phyloP scores from a whole-genome alignment of 2,113 vertebrate species.

The Oreocharis arfaki region DNA sequence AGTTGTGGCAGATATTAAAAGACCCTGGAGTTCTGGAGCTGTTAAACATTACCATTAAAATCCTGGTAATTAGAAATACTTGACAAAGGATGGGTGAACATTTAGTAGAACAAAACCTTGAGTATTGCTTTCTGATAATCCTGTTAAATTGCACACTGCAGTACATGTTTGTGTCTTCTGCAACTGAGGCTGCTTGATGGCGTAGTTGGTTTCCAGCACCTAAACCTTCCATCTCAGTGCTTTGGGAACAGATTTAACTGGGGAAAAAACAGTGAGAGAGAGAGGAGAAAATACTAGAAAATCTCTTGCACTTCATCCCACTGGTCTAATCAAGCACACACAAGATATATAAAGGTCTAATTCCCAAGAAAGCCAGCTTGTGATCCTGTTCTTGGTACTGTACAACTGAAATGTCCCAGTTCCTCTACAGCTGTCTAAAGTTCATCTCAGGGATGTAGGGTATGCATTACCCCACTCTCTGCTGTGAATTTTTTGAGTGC shows the following conservation, averaged over 20 bases:
- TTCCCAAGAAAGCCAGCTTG: background rate
- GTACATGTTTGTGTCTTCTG: background rate
- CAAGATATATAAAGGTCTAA: background rate
- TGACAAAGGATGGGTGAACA: slow-evolving; percentile 12
- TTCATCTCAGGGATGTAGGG: background rate
- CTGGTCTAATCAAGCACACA: background rate
- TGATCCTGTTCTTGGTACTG: background rate
- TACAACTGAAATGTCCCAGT: background rate
- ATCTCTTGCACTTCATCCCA: background rate
- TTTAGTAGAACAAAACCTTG: slow-evolving; percentile 8
- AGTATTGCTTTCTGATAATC: background rate
- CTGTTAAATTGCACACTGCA: background rate
- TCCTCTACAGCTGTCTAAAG: background rate
- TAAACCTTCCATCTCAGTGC: background rate
- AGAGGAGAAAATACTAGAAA: background rate
- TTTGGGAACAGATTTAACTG: background rate
- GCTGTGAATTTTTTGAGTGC: background rate
- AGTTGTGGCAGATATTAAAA: slow-evolving; percentile 65
- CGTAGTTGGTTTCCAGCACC: background rate
- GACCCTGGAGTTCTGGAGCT: slow-evolving; percentile 53
- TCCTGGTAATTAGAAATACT: slow-evolving; percentile 60
- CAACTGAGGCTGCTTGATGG: background rate
- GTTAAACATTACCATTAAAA: slow-evolving; percentile 62
- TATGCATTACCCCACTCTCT: background rate
- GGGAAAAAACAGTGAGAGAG: rapidly evolving